These are phyloP conservation scores for Apoderus coryli DNA, from an alignment of 2,888 invertebrate genomes.

Conservation along the genomic window DNA sequence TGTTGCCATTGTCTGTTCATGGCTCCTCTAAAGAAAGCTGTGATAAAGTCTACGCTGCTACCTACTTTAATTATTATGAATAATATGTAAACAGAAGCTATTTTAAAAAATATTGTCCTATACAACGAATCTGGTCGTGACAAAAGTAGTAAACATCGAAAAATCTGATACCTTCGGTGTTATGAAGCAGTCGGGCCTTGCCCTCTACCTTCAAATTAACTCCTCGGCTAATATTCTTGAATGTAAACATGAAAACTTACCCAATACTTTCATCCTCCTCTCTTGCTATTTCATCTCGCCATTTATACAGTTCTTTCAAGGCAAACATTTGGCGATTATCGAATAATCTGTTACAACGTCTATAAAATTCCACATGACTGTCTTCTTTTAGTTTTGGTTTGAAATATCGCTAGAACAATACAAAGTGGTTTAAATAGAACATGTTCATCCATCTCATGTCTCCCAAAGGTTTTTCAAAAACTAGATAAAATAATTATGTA, in stretches of 20 bases:
- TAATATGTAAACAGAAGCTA: too few relatives aligned
- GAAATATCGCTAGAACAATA: slow-evolving; percentile 49
- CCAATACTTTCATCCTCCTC: slow-evolving; percentile 81
- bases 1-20: too few relatives aligned
- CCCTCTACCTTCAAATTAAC: too few relatives aligned
- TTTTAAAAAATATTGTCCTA: too few relatives aligned
- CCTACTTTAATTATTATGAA: too few relatives aligned
- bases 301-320: slow-evolving; percentile 62
- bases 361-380: slow-evolving; percentile 61
- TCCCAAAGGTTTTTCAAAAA: not conserved
- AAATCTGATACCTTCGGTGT: too few relatives aligned
- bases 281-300: slow-evolving; percentile 79
- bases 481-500: slow-evolving; percentile 1
- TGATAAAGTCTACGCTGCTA: too few relatives aligned
- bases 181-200: too few relatives aligned
- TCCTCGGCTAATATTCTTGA: too few relatives aligned
- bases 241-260: too few relatives aligned
- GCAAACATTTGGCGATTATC: slow-evolving; percentile 76
- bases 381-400: slow-evolving; percentile 58
- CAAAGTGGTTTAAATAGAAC: slow-evolving; percentile 6
- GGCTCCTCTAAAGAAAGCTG: too few relatives aligned
- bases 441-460: not conserved
- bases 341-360: slow-evolving; percentile 64
- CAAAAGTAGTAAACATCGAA: not conserved
- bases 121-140: not conserved